These are phyloP conservation scores for Schlechtendalia chinensis DNA, from an alignment of 1,140 invertebrate species.

Conservation along the genomic window DNA sequence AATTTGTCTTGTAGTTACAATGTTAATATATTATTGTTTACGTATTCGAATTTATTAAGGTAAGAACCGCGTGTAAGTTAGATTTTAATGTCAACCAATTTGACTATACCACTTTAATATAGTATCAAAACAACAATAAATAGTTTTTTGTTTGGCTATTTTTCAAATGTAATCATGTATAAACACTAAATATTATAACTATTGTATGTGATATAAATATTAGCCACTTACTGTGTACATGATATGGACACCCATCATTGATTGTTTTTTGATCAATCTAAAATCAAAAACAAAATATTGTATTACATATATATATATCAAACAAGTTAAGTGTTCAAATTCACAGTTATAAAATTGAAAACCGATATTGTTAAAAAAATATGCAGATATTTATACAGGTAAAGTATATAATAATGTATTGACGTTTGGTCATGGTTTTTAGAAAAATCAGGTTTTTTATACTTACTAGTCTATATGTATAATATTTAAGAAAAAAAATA, in stretches of 20 bases:
- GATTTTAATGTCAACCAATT: too few species aligned
- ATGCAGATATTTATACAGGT: neutral
- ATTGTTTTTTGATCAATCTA: constrained; percentile 9
- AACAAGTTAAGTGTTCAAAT: neutral
- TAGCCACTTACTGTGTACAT: neutral
- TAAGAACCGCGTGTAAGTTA: too few species aligned
- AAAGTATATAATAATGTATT: neutral
- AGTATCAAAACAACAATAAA: too few species aligned
- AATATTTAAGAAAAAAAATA: neutral
- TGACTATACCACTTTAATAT: too few species aligned
- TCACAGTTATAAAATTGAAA: neutral
- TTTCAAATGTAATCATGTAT: too few species aligned
- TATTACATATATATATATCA: neutral
- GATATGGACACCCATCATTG: neutral
- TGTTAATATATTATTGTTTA: too few species aligned
- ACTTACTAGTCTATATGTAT: neutral
- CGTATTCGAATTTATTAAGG: too few species aligned
- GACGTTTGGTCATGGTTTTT: neutral
- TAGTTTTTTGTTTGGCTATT: too few species aligned
- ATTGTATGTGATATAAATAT: too few species aligned
- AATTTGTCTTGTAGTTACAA: too few species aligned
- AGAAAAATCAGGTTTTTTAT: neutral
- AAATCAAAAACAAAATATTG: neutral
- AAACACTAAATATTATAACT: too few species aligned
- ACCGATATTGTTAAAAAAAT: neutral